Evolutionary conservation across 1,140 invertebrate species (phyloP).

Genomic region (Anoplophora glabripennis): DNA sequence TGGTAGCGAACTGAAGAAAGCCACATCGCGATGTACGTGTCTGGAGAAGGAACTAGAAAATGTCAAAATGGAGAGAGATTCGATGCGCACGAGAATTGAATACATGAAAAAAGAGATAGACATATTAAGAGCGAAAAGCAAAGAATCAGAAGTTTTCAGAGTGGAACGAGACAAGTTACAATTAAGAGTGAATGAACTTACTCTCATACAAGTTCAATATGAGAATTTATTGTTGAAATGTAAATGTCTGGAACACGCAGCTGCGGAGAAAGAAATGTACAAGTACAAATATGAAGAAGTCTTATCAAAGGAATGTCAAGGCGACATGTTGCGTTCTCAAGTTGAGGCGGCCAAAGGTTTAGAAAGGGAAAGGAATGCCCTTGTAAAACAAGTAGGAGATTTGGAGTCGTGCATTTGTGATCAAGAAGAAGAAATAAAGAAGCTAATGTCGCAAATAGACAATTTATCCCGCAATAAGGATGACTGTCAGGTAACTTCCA

Average conservation of each 20-base stretch:
- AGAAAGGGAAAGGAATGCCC: constrained; percentile 29
- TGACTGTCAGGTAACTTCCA: constrained; percentile 32
- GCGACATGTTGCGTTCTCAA: constrained; percentile 30
- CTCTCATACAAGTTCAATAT: constrained; percentile 28
- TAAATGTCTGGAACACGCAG: constrained; percentile 32
- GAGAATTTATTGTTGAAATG: constrained; percentile 36
- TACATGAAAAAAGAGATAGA: constrained; percentile 35
- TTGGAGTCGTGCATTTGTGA: constrained; percentile 40
- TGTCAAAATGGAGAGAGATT: constrained; percentile 20
- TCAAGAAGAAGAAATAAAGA: constrained; percentile 44
- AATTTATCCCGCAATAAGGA: constrained; percentile 30
- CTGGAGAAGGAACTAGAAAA: constrained; percentile 26
- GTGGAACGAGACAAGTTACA: constrained; percentile 40
- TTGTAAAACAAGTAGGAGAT: constrained; percentile 35
- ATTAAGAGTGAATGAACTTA: constrained; percentile 36
- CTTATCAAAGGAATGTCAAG: constrained; percentile 28
- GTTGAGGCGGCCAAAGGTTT: constrained; percentile 26
- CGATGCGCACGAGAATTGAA: constrained; percentile 20
- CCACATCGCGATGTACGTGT: constrained; percentile 21
- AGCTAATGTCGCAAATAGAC: constrained; percentile 37
- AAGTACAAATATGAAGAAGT: constrained; percentile 39
- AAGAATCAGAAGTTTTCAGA: constrained; percentile 37
- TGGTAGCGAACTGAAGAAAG: constrained; percentile 23
- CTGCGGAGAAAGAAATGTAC: constrained; percentile 38
- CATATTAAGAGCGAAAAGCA: constrained; percentile 26